phyloP scores from a whole-genome alignment of 2,113 vertebrate genomes.

The Protomyctophum bolini region DNA sequence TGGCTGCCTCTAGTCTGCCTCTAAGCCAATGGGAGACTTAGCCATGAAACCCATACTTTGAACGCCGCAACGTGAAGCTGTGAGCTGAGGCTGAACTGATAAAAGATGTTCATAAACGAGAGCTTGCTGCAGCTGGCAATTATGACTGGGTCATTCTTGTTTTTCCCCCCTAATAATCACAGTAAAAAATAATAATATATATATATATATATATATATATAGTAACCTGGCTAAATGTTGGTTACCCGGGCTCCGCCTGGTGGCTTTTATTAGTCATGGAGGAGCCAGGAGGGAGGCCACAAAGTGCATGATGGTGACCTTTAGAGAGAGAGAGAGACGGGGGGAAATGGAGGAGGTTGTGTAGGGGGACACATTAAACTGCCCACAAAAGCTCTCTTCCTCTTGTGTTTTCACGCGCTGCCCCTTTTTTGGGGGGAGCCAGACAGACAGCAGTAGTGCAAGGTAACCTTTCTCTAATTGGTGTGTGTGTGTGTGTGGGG shows the following conservation, averaged over 20 bases:
- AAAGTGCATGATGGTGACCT: constrained; percentile 55
- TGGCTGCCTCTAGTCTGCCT: too few relatives aligned
- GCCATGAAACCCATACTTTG: too few relatives aligned
- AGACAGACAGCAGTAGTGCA: constrained; percentile 65
- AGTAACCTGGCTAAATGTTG: constrained; percentile 36
- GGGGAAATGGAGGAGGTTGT: background rate
- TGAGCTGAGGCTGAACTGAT: too few relatives aligned
- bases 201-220: too few relatives aligned
- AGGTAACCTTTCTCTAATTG: constrained; percentile 84
- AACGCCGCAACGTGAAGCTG: too few relatives aligned
- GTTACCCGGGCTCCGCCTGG: constrained; percentile 8
- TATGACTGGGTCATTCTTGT: too few relatives aligned
- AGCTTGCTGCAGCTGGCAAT: too few relatives aligned
- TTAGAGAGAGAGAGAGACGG: constrained; percentile 28
- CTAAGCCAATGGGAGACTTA: too few relatives aligned
- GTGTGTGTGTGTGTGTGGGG: constrained; percentile 64
- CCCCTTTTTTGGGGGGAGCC: constrained; percentile 39
- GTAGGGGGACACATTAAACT: constrained; percentile 40
- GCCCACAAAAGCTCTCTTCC: constrained; percentile 41
- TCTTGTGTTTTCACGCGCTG: constrained; percentile 37
- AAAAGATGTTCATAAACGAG: too few relatives aligned
- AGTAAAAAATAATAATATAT: too few relatives aligned
- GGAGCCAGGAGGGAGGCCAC: constrained; percentile 4
- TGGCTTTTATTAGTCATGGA: constrained; percentile 1
- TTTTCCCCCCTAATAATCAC: too few relatives aligned